Conservation (phyloP, 2,113 vertebrate species). For the Mirounga angustirostris region DNA sequence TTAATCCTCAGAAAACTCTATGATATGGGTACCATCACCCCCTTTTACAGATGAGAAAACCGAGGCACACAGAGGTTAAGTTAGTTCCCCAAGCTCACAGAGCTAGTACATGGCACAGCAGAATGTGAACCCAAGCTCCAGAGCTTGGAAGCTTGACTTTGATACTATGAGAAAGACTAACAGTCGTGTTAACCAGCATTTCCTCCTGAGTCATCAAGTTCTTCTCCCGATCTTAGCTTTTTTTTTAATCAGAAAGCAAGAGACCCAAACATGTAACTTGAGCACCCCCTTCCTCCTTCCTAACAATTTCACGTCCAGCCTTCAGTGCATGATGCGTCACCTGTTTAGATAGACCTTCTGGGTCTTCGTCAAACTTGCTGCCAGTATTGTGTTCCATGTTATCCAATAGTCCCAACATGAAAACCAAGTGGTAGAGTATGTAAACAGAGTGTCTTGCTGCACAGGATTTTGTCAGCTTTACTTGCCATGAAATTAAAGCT, state of each 20-base stretch:
- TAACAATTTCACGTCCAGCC: neutral
- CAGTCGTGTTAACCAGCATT: neutral
- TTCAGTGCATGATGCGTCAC: neutral
- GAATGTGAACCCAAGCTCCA: neutral
- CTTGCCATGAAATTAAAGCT: neutral
- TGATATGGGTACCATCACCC: neutral
- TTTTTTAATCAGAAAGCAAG: neutral
- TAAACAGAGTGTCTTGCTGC: neutral
- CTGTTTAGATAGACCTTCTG: neutral
- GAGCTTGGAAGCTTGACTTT: neutral
- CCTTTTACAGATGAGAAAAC: constrained; percentile 10
- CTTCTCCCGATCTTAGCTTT: neutral
- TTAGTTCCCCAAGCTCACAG: neutral
- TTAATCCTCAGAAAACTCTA: neutral
- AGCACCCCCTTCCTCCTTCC: neutral
- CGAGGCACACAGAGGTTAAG: neutral
- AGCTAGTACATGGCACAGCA: neutral
- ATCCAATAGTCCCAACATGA: neutral
- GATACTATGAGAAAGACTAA: neutral
- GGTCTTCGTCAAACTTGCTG: neutral
- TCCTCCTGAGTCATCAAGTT: neutral
- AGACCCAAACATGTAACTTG: neutral
- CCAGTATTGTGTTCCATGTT: neutral
- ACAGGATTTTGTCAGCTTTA: neutral
- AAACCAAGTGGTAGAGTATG: neutral